These are phyloP conservation scores for Orientallactaga bullata DNA, from an alignment of 2,113 vertebrate species.

Conservation along the genomic window DNA sequence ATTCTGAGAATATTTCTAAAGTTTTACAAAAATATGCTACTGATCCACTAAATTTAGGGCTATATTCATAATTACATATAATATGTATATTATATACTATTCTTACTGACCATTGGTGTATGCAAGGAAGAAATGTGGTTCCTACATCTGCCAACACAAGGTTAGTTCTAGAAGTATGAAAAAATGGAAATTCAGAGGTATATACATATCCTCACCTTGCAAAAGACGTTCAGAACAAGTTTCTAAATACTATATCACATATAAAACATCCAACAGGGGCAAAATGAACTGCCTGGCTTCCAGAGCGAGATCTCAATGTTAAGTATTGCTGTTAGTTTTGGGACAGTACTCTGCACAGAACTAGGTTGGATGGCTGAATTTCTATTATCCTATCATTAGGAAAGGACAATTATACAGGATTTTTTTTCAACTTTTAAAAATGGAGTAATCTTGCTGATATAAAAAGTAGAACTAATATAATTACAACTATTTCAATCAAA, in stretches of 20 bases:
- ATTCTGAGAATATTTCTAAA: slow-evolving; percentile 48
- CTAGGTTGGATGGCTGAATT: slow-evolving; percentile 47
- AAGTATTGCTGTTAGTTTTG: not conserved
- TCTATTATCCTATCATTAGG: slow-evolving; percentile 48
- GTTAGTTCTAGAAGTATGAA: not conserved
- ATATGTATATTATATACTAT: slow-evolving; percentile 52
- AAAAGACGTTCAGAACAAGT: slow-evolving; percentile 58
- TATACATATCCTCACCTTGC: slow-evolving; percentile 26
- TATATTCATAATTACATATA: slow-evolving; percentile 8
- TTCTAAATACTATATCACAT: slow-evolving; percentile 48
- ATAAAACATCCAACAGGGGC: slow-evolving; percentile 51
- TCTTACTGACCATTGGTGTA: slow-evolving; percentile 5
- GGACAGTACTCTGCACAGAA: slow-evolving; percentile 16
- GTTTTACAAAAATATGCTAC: slow-evolving; percentile 29
- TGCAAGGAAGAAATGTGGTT: slow-evolving; percentile 37
- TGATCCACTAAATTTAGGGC: slow-evolving; percentile 36
- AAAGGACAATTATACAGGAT: slow-evolving; percentile 59
- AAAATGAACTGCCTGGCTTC: slow-evolving; percentile 35
- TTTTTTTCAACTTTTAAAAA: slow-evolving; percentile 62
- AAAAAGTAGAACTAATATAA: slow-evolving; percentile 63
- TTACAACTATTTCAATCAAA: slow-evolving; percentile 59
- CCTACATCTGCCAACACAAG: slow-evolving; percentile 1
- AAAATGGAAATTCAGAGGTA: slow-evolving; percentile 46
- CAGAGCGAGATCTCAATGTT: not conserved
- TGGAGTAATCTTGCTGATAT: slow-evolving; percentile 40